A percentile compares a stretch with the other conserved stretches of the same genome.
Evolutionary conservation across 2,888 invertebrate species (phyloP).

Genomic region (Patella ulyssiponensis): DNA sequence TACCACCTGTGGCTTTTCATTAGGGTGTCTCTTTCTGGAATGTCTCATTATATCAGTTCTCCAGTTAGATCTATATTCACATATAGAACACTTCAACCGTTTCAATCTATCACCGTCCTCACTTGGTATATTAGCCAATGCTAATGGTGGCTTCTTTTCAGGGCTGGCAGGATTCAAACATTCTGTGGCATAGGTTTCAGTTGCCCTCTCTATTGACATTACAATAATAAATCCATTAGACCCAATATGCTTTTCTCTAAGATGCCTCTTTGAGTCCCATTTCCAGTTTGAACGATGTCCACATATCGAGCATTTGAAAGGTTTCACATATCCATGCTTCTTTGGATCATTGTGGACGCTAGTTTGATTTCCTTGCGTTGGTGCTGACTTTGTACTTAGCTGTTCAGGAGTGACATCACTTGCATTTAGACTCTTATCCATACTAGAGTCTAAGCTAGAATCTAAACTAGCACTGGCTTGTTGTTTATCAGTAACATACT

Average conservation of each 20-base stretch:
- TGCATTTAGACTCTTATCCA: background rate
- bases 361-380: constrained; percentile 13
- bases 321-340: constrained; percentile 72
- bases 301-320: constrained; percentile 96
- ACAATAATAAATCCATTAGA: constrained; percentile 59
- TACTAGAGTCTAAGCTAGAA: background rate
- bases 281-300: constrained; percentile 96
- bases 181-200: constrained; percentile 52
- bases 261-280: constrained; percentile 98
- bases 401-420: background rate
- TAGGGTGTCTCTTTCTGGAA: constrained; percentile 77
- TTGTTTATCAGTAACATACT: background rate
- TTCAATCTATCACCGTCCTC: constrained; percentile 30
- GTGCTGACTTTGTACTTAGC: background rate
- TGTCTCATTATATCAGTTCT: constrained; percentile 97
- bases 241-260: constrained; percentile 72
- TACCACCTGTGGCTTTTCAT: constrained; percentile 46
- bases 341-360: constrained; percentile 51
- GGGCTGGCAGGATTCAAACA: constrained; percentile 25
- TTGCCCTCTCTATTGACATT: constrained; percentile 65
- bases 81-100: constrained; percentile 89
- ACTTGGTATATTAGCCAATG: constrained; percentile 4
- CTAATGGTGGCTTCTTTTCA: constrained; percentile 7
- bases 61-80: constrained; percentile 95
- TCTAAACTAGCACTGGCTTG: background rate